phyloP scores from a whole-genome alignment of 2,888 invertebrate species.

The Macrosiphum euphorbiae region DNA sequence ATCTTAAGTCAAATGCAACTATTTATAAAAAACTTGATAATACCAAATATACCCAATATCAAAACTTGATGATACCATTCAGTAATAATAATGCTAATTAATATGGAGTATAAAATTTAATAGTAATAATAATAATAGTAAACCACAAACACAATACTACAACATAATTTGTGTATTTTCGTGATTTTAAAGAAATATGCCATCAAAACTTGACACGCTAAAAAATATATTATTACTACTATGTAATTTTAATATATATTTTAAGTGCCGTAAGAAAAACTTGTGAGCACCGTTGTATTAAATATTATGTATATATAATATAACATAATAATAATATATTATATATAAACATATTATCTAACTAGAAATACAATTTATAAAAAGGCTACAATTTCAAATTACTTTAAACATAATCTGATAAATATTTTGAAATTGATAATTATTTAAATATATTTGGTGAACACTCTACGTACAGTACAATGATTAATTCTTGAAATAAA shows the following conservation, averaged over 20 bases:
- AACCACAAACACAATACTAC: neutral
- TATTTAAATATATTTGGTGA: neutral
- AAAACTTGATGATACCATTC: neutral
- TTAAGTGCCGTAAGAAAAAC: neutral
- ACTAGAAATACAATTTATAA: neutral
- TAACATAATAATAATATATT: neutral
- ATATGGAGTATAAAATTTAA: neutral
- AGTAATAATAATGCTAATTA: neutral
- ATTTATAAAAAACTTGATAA: neutral
- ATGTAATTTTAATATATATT: neutral
- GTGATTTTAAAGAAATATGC: neutral
- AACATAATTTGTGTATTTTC: too few relatives aligned
- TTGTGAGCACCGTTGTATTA: neutral
- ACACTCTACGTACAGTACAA: neutral
- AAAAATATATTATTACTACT: neutral
- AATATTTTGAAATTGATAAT: neutral
- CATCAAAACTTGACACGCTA: neutral
- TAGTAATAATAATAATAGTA: neutral
- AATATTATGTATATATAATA: too few relatives aligned
- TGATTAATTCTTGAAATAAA: neutral
- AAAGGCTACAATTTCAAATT: neutral
- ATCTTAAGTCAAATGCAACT: neutral
- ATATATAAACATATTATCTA: too few relatives aligned
- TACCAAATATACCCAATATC: too few relatives aligned
- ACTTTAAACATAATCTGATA: neutral